A percentile compares a stretch with the other conserved stretches of the same genome.
Conservation (phyloP, 2,888 invertebrate species). For the Carcina quercana region DNA sequence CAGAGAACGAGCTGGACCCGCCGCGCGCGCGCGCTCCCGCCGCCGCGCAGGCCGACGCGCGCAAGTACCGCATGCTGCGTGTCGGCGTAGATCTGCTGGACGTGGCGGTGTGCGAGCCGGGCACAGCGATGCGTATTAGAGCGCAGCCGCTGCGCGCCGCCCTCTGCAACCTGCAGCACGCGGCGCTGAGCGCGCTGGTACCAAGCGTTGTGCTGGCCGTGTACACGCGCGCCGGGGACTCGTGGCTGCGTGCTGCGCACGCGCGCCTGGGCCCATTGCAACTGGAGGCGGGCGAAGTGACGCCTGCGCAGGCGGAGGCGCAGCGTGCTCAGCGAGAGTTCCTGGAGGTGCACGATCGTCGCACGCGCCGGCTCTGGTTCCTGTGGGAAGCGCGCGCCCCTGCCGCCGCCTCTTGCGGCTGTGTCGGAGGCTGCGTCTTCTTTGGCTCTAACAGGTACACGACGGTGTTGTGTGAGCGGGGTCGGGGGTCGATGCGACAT, state of each 20-base stretch:
- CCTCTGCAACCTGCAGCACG: constrained; percentile 96
- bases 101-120: constrained; percentile 91
- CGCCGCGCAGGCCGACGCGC: constrained; percentile 88
- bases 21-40: constrained; percentile 84
- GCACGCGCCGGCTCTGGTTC: constrained; percentile 93
- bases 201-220: constrained; percentile 80
- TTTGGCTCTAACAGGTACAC: constrained; percentile 94
- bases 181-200: constrained; percentile 91
- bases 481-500: too few relatives aligned
- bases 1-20: constrained; percentile 91
- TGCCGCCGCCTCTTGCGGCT: constrained; percentile 86
- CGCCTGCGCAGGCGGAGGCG: constrained; percentile 84
- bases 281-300: constrained; percentile 90
- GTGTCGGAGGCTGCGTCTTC: constrained; percentile 95
- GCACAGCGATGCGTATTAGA: constrained; percentile 91
- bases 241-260: constrained; percentile 95
- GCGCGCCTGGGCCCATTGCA: constrained; percentile 92
- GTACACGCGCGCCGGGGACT: constrained; percentile 81
- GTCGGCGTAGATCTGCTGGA: constrained; percentile 92
- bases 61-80: constrained; percentile 95
- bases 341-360: constrained; percentile 87
- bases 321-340: constrained; percentile 89
- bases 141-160: constrained; percentile 91
- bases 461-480: too few relatives aligned
- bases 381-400: constrained; percentile 88